Conservation (phyloP, 2,113 vertebrate genomes). For the Pristiophorus japonicus region DNA sequence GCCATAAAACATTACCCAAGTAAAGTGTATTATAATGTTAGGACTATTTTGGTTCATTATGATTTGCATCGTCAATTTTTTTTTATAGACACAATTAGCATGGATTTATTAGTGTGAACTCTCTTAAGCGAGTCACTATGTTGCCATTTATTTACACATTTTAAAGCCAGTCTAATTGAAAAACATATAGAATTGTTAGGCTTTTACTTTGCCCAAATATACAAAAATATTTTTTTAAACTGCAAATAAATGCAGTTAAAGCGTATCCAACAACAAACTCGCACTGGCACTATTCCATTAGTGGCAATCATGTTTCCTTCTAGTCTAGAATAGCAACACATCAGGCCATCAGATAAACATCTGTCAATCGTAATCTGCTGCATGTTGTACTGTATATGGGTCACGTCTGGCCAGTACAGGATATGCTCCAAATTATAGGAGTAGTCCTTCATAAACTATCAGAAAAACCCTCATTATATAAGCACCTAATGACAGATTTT, state of each 20-base stretch:
- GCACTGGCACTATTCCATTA: background rate
- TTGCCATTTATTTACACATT: background rate
- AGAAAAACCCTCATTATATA: background rate
- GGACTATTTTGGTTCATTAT: background rate
- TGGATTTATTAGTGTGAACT: background rate
- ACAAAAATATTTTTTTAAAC: background rate
- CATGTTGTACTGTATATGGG: background rate
- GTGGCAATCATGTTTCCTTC: background rate
- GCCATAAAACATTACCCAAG: background rate
- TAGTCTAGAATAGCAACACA: background rate
- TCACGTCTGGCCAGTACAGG: background rate
- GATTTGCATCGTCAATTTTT: background rate
- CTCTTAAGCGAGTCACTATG: background rate
- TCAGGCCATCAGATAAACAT: constrained; percentile 3
- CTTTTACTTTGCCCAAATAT: background rate
- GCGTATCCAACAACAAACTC: background rate
- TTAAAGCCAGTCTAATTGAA: background rate
- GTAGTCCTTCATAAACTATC: background rate
- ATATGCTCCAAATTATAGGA: constrained; percentile 1
- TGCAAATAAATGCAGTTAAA: background rate
- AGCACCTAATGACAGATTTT: background rate
- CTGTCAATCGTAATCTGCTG: background rate
- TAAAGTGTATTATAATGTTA: background rate
- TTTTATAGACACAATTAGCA: background rate
- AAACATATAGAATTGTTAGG: background rate